Conservation (phyloP, 2,113 vertebrate genomes). For the Arothron firmamentum region DNA sequence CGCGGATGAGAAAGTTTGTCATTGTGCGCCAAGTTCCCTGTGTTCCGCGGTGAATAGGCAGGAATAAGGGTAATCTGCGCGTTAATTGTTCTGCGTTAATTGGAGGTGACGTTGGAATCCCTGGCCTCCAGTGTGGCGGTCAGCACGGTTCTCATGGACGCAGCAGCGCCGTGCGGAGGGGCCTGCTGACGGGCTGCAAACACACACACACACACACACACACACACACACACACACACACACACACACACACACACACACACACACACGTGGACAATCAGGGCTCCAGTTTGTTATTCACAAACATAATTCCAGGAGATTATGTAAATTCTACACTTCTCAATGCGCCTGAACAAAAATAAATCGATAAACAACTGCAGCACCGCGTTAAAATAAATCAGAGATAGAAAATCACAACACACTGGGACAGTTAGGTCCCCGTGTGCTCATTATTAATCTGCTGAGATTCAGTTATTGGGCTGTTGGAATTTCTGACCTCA, state of each 20-base stretch:
- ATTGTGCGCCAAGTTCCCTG: conserved; percentile 70
- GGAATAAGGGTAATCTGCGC: conserved; percentile 76
- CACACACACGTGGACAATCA: conserved; percentile 27
- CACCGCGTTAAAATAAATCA: too few species aligned
- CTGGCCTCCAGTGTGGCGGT: conserved; percentile 67
- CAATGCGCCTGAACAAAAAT: conserved; percentile 9
- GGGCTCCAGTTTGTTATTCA: conserved; percentile 31
- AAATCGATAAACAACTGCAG: neutral
- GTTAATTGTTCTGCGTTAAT: conserved; percentile 94
- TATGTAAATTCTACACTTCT: conserved; percentile 43
- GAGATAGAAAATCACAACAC: neutral
- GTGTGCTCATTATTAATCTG: neutral
- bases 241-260: conserved; percentile 1
- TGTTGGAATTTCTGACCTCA: too few species aligned
- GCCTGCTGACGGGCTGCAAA: conserved; percentile 38
- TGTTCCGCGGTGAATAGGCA: conserved; percentile 66
- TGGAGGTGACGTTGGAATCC: conserved; percentile 91
- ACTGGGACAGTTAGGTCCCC: neutral
- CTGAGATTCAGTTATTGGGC: neutral
- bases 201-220: neutral
- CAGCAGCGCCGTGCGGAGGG: conserved; percentile 32
- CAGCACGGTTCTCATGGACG: conserved; percentile 62
- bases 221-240: neutral
- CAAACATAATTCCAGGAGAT: conserved; percentile 34
- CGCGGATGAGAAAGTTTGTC: conserved; percentile 69